phyloP scores from a whole-genome alignment of 2,797 vertebrate species.

The Crocodylus rhombifer region DNA sequence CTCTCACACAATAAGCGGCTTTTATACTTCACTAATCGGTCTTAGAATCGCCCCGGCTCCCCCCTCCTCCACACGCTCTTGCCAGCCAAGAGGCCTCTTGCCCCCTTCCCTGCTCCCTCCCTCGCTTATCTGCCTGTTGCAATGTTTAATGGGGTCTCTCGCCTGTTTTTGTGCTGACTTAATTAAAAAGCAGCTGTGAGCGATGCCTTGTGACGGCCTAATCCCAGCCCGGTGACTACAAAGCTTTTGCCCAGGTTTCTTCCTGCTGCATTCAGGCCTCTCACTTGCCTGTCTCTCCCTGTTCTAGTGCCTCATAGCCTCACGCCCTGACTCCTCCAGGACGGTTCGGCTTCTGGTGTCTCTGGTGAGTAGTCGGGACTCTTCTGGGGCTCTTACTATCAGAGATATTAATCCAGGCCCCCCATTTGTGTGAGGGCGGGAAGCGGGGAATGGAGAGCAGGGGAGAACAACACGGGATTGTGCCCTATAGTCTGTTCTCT shows the following conservation, averaged over 20 bases:
- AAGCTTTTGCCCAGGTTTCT: slow-evolving; percentile 76
- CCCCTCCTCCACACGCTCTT: neutral
- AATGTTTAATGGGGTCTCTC: slow-evolving; percentile 73
- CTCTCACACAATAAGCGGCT: slow-evolving; percentile 78
- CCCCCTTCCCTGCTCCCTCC: slow-evolving; percentile 49
- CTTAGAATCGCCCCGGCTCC: slow-evolving; percentile 35
- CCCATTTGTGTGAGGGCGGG: too few species aligned
- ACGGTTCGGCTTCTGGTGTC: neutral
- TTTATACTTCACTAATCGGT: slow-evolving; percentile 72
- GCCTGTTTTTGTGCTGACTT: slow-evolving; percentile 83
- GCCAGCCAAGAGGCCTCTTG: neutral
- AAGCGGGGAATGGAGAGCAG: too few species aligned
- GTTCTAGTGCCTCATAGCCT: neutral
- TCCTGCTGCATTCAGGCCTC: slow-evolving; percentile 38
- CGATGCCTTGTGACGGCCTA: slow-evolving; percentile 93
- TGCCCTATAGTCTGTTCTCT: neutral
- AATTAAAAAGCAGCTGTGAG: slow-evolving; percentile 81
- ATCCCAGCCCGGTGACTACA: slow-evolving; percentile 87
- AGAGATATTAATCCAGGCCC: fast-evolving
- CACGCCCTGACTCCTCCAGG: neutral
- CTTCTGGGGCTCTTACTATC: neutral
- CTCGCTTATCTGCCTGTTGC: slow-evolving; percentile 68
- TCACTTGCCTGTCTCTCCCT: neutral
- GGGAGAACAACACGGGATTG: neutral
- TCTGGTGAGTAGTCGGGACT: slow-evolving; percentile 59